These are phyloP conservation scores for Lophius piscatorius DNA, from an alignment of 2,113 vertebrate genomes.

Conservation along the genomic window DNA sequence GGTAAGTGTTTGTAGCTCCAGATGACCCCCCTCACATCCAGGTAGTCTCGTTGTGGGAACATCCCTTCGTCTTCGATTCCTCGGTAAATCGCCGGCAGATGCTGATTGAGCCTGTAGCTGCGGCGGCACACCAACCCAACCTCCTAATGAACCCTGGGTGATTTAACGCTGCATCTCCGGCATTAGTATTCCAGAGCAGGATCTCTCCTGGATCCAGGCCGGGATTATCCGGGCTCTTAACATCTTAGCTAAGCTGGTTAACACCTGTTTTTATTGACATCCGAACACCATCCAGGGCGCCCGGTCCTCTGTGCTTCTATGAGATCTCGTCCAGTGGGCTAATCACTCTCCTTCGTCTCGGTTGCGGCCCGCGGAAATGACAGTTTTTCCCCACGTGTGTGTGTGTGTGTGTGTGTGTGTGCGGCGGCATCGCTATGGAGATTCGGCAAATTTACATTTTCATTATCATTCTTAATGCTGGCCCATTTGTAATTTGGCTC, in stretches of 20 bases:
- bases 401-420: slow-evolving; percentile 12
- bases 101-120: slow-evolving; percentile 34
- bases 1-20: background rate
- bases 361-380: slow-evolving; percentile 39
- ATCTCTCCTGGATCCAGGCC: slow-evolving; percentile 66
- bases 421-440: slow-evolving; percentile 17
- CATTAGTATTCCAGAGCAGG: slow-evolving; percentile 76
- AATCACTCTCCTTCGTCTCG: slow-evolving; percentile 32
- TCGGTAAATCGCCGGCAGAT: slow-evolving; percentile 37
- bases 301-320: slow-evolving; percentile 59
- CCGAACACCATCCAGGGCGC: slow-evolving; percentile 54
- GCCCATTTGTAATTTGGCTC: slow-evolving; percentile 13
- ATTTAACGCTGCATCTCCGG: slow-evolving; percentile 58
- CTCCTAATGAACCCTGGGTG: slow-evolving; percentile 55
- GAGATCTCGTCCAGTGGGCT: slow-evolving; percentile 42
- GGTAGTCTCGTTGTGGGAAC: slow-evolving; percentile 2
- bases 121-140: slow-evolving; percentile 37
- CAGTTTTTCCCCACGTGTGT: slow-evolving; percentile 43
- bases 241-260: slow-evolving; percentile 81
- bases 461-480: slow-evolving; percentile 7
- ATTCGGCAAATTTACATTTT: slow-evolving; percentile 20
- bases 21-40: slow-evolving; percentile 6
- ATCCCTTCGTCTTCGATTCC: slow-evolving; percentile 14
- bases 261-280: slow-evolving; percentile 85
- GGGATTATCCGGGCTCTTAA: slow-evolving; percentile 80